These are phyloP conservation scores for Hermodice carunculata DNA, from an alignment of 2,888 invertebrate species.

Conservation along the genomic window DNA sequence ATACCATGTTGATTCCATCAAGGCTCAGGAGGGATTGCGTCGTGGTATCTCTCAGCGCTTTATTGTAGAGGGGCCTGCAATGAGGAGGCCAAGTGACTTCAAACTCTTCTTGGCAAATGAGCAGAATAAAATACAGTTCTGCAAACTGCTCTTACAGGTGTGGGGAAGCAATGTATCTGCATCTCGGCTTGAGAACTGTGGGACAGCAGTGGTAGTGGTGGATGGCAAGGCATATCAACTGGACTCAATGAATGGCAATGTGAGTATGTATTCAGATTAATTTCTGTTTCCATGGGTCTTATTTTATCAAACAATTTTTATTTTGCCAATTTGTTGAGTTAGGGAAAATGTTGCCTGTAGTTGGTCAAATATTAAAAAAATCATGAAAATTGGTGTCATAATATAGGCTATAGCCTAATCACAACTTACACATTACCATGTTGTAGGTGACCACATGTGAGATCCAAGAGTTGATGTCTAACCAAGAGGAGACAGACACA, in stretches of 20 bases:
- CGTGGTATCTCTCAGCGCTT: conserved; percentile 8
- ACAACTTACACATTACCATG: too few species aligned
- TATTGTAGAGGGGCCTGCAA: conserved; percentile 13
- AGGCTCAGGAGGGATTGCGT: conserved; percentile 19
- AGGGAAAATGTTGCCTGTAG: too few species aligned
- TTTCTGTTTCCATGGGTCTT: too few species aligned
- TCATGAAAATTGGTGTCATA: too few species aligned
- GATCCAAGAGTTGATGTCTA: conserved; percentile 2
- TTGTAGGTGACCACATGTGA: conserved; percentile 12
- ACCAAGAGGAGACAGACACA: conserved; percentile 9
- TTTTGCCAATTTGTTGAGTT: too few species aligned
- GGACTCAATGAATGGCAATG: conserved; percentile 4
- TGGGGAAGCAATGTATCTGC: neutral
- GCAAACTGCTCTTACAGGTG: conserved; percentile 5
- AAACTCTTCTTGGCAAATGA: conserved; percentile 7
- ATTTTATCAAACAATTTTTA: too few species aligned
- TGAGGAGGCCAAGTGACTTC: conserved; percentile 15
- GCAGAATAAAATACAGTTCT: conserved; percentile 10
- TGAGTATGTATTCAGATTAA: neutral
- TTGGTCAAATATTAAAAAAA: too few species aligned
- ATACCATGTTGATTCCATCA: conserved; percentile 18
- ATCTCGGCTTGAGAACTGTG: neutral
- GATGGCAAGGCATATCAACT: conserved; percentile 5
- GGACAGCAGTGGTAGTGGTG: conserved; percentile 5
- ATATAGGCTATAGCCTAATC: too few species aligned